Evolutionary conservation across 2,797 vertebrate genomes (phyloP).

Genomic region (Mionectes olivaceus): DNA sequence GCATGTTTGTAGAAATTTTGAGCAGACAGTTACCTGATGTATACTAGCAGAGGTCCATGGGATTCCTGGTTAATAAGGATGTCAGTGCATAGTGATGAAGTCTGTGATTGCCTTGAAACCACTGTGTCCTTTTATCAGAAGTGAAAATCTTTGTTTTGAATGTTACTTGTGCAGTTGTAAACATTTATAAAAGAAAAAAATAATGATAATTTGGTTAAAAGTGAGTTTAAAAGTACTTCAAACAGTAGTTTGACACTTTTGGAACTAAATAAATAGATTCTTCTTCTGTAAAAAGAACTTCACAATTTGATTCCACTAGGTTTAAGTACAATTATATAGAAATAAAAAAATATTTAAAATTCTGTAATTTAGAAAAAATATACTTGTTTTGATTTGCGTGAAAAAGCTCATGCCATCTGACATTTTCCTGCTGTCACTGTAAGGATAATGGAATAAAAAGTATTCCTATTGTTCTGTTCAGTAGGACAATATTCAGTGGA

Average conservation of each 20-base stretch:
- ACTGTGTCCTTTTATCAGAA: not conserved
- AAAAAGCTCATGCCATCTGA: not conserved
- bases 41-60: not conserved
- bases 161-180: not conserved
- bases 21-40: not conserved
- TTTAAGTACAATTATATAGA: not conserved
- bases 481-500: not conserved
- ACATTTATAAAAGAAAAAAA: not conserved
- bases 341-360: not conserved
- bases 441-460: not conserved
- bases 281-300: not conserved
- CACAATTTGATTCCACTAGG: not conserved
- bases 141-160: not conserved
- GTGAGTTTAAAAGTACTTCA: not conserved
- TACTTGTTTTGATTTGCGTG: rapidly evolving
- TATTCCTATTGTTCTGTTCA: not conserved
- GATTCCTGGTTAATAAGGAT: not conserved
- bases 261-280: not conserved
- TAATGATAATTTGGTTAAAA: not conserved
- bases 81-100: not conserved
- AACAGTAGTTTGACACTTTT: not conserved
- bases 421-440: not conserved
- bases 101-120: not conserved
- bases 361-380: not conserved
- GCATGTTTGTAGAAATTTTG: not conserved